phyloP scores from a whole-genome alignment of 2,113 vertebrate species.

The Uria aalge region DNA sequence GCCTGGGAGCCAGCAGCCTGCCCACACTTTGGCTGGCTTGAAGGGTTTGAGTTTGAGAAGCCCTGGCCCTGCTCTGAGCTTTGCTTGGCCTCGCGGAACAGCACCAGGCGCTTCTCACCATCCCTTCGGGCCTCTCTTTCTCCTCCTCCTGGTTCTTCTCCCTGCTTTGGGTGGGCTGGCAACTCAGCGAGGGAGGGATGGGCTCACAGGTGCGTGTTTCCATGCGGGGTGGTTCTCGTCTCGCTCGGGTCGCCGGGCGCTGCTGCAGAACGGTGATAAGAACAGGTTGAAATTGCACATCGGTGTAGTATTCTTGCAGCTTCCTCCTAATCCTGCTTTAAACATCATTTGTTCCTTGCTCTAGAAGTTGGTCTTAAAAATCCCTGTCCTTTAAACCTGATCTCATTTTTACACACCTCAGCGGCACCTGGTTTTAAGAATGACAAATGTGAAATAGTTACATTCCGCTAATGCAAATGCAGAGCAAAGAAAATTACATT shows the following conservation, averaged over 20 bases:
- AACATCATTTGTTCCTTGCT: neutral
- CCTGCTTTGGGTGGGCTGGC: neutral
- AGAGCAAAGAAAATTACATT: neutral
- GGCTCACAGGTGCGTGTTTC: neutral
- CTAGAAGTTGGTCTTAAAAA: neutral
- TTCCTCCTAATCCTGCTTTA: neutral
- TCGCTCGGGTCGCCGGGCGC: accelerated
- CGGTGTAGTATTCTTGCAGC: neutral
- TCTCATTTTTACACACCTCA: neutral
- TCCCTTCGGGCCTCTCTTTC: neutral
- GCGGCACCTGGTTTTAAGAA: neutral
- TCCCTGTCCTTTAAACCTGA: neutral
- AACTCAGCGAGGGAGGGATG: neutral
- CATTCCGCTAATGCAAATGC: neutral
- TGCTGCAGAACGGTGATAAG: neutral
- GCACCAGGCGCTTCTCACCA: neutral
- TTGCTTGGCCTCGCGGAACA: accelerated
- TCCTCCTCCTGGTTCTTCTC: neutral
- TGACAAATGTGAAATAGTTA: neutral
- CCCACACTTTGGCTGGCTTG: accelerated
- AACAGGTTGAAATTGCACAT: neutral
- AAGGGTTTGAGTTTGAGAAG: neutral
- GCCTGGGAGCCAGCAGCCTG: neutral
- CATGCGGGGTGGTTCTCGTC: neutral
- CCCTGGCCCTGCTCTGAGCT: neutral